Evolutionary conservation across 2,888 invertebrate species (phyloP).

Genomic region (Leptopilina drosophilae): DNA sequence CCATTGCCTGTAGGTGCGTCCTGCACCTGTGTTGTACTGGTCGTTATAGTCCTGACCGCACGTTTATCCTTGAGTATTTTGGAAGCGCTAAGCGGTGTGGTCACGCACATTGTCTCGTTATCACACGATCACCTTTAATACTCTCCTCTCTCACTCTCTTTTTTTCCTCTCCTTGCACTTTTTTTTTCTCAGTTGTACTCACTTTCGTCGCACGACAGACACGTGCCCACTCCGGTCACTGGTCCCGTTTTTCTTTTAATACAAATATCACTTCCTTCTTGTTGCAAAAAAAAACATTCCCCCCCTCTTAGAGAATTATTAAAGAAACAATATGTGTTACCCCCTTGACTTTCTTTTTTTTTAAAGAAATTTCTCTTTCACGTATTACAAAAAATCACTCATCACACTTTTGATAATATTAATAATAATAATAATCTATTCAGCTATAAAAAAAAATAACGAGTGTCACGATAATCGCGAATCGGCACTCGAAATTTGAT

Average conservation of each 20-base stretch:
- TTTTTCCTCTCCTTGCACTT: constrained; percentile 52
- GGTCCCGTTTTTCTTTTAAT: neutral
- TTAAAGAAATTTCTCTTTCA: neutral
- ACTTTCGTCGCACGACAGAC: constrained; percentile 31
- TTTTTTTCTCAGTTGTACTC: neutral
- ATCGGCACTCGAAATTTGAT: constrained; percentile 32
- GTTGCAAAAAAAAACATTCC: too few relatives aligned
- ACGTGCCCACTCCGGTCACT: constrained; percentile 30
- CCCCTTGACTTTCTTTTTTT: neutral
- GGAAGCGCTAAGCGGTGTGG: constrained; percentile 70
- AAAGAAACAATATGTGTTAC: too few relatives aligned
- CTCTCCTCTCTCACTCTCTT: too few relatives aligned
- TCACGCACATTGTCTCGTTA: constrained; percentile 71
- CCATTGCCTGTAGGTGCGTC: constrained; percentile 59
- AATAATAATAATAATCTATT: too few relatives aligned
- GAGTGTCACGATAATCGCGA: constrained; percentile 33
- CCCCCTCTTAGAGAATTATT: too few relatives aligned
- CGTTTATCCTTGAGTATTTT: constrained; percentile 72
- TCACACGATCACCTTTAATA: constrained; percentile 38
- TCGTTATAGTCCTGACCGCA: constrained; percentile 63
- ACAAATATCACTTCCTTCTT: too few relatives aligned
- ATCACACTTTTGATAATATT: too few relatives aligned
- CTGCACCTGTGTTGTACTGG: constrained; percentile 65
- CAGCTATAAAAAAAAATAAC: constrained; percentile 1
- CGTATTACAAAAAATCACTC: neutral